Percentiles rank a stretch among this genome's conserved stretches.
These are phyloP conservation scores for Labia minor DNA, from an alignment of 2,888 invertebrate species.

Conservation along the genomic window DNA sequence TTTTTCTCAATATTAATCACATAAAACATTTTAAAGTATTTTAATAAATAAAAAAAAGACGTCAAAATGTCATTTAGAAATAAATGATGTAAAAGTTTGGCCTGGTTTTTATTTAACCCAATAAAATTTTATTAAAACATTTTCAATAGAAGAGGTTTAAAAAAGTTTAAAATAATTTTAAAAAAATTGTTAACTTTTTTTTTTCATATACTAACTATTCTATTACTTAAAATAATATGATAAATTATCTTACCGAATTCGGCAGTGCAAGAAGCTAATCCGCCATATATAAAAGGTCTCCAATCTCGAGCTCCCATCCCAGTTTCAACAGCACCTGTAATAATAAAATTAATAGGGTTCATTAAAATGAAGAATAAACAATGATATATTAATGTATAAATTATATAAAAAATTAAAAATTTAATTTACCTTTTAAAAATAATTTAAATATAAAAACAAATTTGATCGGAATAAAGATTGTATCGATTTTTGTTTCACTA, in stretches of 20 bases:
- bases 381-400: not conserved
- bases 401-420: not conserved
- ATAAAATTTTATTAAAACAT: too few relatives aligned
- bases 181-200: too few relatives aligned
- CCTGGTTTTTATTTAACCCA: too few relatives aligned
- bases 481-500: not conserved
- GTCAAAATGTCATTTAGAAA: too few relatives aligned
- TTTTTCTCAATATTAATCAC: too few relatives aligned
- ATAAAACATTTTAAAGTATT: too few relatives aligned
- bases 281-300: conserved; percentile 91
- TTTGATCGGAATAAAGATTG: not conserved
- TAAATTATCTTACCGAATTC: conserved; percentile 65
- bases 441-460: not conserved
- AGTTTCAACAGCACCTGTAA: conserved; percentile 21
- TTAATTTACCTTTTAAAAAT: not conserved
- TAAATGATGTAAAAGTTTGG: too few relatives aligned
- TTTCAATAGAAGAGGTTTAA: too few relatives aligned
- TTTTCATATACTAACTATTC: too few relatives aligned
- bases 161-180: too few relatives aligned
- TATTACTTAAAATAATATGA: not conserved
- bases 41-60: too few relatives aligned
- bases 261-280: conserved; percentile 82
- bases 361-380: too few relatives aligned
- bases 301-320: conserved; percentile 72
- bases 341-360: not conserved